A percentile compares a stretch with the other conserved stretches of the same genome.
These are phyloP conservation scores for Apamea monoglypha DNA, from an alignment of 2,888 invertebrate genomes.

Conservation along the genomic window DNA sequence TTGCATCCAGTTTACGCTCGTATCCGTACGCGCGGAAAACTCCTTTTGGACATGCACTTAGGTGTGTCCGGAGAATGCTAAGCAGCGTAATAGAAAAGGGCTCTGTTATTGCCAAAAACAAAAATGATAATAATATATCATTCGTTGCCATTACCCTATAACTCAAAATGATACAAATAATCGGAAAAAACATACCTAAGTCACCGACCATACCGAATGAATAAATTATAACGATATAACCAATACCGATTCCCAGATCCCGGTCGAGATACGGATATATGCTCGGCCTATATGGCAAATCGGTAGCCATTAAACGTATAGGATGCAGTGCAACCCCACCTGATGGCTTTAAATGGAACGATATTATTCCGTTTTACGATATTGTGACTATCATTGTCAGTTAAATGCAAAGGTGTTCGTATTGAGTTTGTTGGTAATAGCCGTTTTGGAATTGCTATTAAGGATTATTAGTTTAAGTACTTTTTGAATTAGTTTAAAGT, in stretches of 20 bases:
- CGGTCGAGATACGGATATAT: constrained; percentile 68
- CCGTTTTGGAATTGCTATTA: background rate
- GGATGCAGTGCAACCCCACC: constrained; percentile 61
- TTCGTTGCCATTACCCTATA: background rate
- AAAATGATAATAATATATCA: background rate
- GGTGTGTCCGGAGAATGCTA: background rate
- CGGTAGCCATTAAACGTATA: constrained; percentile 75
- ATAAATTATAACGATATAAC: constrained; percentile 46
- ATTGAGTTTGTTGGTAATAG: constrained; percentile 2
- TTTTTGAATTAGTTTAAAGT: background rate
- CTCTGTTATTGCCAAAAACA: background rate
- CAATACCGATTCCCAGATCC: constrained; percentile 44
- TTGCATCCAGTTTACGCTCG: background rate
- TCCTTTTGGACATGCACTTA: background rate
- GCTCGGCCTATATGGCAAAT: constrained; percentile 75
- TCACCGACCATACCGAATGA: constrained; percentile 7
- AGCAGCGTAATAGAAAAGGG: background rate
- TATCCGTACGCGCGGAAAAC: background rate
- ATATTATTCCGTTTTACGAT: constrained; percentile 57
- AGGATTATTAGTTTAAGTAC: background rate
- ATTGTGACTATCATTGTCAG: constrained; percentile 38
- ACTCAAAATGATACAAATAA: constrained; percentile 11
- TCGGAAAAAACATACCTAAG: constrained; percentile 27
- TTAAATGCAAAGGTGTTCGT: constrained; percentile 32
- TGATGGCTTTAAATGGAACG: constrained; percentile 55